Percentiles rank a stretch among this genome's conserved stretches.
These are phyloP conservation scores for Rallus limicola DNA, from an alignment of 2,113 vertebrate species.

Conservation along the genomic window DNA sequence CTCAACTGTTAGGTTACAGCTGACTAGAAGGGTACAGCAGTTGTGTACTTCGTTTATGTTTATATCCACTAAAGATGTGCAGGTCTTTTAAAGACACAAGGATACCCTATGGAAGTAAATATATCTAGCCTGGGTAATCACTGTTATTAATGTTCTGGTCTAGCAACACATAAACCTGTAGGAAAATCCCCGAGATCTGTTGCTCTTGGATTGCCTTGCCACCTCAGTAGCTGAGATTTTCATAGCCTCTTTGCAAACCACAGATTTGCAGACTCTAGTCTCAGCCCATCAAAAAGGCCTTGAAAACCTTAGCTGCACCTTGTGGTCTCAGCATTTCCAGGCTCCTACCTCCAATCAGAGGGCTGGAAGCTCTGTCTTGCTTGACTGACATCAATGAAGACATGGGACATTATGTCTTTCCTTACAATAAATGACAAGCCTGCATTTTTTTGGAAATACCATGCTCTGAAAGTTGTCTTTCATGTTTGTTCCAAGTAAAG, in stretches of 20 bases:
- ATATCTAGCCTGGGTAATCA: not conserved
- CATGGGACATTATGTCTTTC: not conserved
- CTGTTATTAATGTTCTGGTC: not conserved
- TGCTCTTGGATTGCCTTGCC: not conserved
- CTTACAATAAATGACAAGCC: not conserved
- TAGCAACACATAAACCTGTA: not conserved
- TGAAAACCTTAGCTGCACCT: not conserved
- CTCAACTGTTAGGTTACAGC: not conserved
- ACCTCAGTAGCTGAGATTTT: not conserved
- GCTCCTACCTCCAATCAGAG: not conserved
- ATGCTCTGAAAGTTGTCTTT: not conserved
- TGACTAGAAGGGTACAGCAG: not conserved
- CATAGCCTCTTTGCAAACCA: not conserved
- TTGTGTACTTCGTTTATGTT: not conserved
- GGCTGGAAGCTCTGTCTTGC: not conserved
- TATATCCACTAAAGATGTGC: not conserved
- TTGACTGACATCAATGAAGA: not conserved
- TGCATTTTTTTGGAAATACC: not conserved
- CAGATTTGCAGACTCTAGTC: not conserved
- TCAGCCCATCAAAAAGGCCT: not conserved
- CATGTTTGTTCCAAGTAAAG: not conserved
- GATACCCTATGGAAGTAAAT: not conserved
- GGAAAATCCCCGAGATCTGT: not conserved
- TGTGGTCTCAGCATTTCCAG: not conserved
- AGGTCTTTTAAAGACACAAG: not conserved